Base-by-base conservation (phyloP, 1,140 invertebrate species). In the Cydia amplana region DNA sequence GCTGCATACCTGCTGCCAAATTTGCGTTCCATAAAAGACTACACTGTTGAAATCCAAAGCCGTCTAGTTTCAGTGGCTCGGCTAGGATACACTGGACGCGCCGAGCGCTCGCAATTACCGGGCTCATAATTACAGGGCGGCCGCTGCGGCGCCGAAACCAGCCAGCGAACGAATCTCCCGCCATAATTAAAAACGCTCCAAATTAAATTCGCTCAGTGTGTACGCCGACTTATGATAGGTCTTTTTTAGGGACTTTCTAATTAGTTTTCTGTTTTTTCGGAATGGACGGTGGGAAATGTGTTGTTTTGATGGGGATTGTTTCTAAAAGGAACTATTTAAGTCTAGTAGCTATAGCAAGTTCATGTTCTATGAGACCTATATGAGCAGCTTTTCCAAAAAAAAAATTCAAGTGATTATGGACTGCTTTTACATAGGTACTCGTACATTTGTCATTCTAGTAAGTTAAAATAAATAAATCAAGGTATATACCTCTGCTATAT, bases 111-210 rank as follows among this genome's bases (percentile, higher is more conserved):
- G 89, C 89, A 90, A 91, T 90, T 91, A 92, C 86, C 79, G 82
- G 82, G 77, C 78, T 85, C 88, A 85, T 92, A 92, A 92, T 92
- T 91, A 92, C 87, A 92, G 91, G 89, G 87, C 88, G 82, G 80
- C 83, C 72, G 85, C 85, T 86, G 88, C 89, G 89, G 89, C 90
- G 89, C 90, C 90, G 80, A 90, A 90, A 89, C 89, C 86, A 82
- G 81, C 85, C 85, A 85, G 80, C 83, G 80, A 80, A 81, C 79
- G 80, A 84, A 86, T 85, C 85, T 85, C 84, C 89, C 80, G 87
- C 83, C 87, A 85, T 92, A 92, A 92, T 92, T 92, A 92, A 92
- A 92, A 92, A 91, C 85, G 88, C 84, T 92, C 89, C 85, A 90
- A 92, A 92, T 92, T 91, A 91, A 92, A 92, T 92, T 92, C 88